These are phyloP conservation scores for Sclerodermus sp. DNA, from an alignment of 2,888 invertebrate species.

Conservation along the genomic window DNA sequence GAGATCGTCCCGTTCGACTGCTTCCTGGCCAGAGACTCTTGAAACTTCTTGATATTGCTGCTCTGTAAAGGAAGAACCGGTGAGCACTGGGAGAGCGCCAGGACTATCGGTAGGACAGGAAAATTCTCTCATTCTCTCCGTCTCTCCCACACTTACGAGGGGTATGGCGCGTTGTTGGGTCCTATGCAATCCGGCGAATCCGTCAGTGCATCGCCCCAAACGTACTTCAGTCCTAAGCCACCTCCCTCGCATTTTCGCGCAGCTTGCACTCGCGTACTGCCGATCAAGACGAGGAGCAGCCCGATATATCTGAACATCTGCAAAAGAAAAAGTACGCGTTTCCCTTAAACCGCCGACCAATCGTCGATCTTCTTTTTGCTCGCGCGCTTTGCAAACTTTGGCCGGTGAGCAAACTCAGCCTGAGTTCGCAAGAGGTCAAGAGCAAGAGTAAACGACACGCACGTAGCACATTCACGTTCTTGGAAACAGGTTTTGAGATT, in stretches of 20 bases:
- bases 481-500: background rate
- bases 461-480: background rate
- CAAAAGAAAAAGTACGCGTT: no score
- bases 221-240: conserved; percentile 74
- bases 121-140: no score
- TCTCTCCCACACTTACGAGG: conserved; percentile 67
- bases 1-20: conserved; percentile 69
- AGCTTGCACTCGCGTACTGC: conserved; percentile 28
- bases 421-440: conserved; percentile 35
- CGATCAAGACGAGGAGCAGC: conserved; percentile 36
- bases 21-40: conserved; percentile 69
- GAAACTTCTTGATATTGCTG: conserved; percentile 74
- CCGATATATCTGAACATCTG: conserved; percentile 45
- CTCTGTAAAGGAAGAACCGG: conserved; percentile 58
- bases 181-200: conserved; percentile 78
- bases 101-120: background rate
- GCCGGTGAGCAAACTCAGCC: conserved; percentile 14
- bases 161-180: conserved; percentile 82
- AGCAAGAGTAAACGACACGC: conserved; percentile 30
- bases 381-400: no score
- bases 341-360: no score
- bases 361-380: no score
- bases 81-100: background rate
- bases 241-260: conserved; percentile 62
- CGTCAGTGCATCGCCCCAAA: conserved; percentile 85